Evolutionary conservation across 1,140 invertebrate genomes (phyloP).

Genomic region (Drosophila tropicalis): DNA sequence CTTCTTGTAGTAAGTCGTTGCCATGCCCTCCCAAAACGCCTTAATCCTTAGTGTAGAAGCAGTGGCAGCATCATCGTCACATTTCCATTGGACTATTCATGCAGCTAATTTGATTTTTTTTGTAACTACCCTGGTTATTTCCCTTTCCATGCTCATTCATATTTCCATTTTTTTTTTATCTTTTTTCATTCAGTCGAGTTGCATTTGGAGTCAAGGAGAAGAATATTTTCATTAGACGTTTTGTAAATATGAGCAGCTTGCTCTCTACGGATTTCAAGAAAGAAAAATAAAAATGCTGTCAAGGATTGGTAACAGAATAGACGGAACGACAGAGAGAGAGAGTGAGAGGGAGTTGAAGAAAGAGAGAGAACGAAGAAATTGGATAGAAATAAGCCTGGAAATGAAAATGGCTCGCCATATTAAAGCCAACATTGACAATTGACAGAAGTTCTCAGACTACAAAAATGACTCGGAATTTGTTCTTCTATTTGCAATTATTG

Average conservation of each 20-base stretch:
- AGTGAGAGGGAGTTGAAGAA: no score
- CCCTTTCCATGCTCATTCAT: neutral
- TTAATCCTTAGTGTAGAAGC: slow-evolving; percentile 59
- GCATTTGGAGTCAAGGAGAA: slow-evolving; percentile 25
- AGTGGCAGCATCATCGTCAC: slow-evolving; percentile 13
- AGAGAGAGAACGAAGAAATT: neutral
- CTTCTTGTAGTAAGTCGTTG: slow-evolving; percentile 21
- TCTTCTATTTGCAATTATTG: slow-evolving; percentile 2
- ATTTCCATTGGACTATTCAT: slow-evolving; percentile 68
- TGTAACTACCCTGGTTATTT: neutral
- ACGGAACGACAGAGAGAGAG: neutral
- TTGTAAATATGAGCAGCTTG: slow-evolving; percentile 79
- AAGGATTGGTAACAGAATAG: neutral
- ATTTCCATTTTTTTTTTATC: neutral
- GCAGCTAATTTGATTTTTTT: slow-evolving; percentile 76
- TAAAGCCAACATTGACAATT: slow-evolving; percentile 42
- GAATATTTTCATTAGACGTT: slow-evolving; percentile 82
- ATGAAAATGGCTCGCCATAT: slow-evolving; percentile 10
- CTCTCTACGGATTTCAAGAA: slow-evolving; percentile 39
- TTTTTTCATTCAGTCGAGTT: neutral
- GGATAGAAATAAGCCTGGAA: neutral
- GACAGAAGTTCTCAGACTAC: slow-evolving; percentile 34
- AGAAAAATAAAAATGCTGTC: slow-evolving; percentile 50
- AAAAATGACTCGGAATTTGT: neutral
- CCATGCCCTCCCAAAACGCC: slow-evolving; percentile 28